A percentile compares a stretch with the other conserved stretches of the same genome.
Evolutionary conservation across 2,113 vertebrate species (phyloP).

Genomic region (Lasiurus cinereus): DNA sequence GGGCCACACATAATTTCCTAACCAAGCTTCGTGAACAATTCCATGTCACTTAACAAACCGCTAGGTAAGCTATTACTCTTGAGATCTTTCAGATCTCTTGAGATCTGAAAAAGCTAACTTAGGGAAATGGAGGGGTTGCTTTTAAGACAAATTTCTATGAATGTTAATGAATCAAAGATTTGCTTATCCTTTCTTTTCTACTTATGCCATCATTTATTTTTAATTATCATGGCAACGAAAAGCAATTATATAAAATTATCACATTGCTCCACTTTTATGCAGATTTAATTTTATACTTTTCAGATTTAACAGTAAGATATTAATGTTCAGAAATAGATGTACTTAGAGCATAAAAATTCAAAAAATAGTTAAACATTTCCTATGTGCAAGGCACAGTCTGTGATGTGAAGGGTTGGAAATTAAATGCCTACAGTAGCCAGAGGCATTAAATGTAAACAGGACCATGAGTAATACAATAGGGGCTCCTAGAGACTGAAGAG

Average conservation of each 20-base stretch:
- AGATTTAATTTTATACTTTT: neutral
- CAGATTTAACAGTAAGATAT: neutral
- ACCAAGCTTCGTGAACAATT: neutral
- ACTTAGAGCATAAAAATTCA: neutral
- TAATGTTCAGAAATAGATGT: constrained; percentile 16
- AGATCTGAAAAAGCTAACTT: neutral
- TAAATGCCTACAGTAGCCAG: neutral
- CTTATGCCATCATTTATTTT: neutral
- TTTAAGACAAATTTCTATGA: constrained; percentile 41
- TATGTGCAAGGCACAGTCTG: neutral
- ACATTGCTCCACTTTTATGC: neutral
- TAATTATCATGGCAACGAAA: constrained; percentile 5
- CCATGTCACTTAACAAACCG: neutral
- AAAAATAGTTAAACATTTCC: neutral
- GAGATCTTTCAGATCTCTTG: neutral
- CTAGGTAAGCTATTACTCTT: neutral
- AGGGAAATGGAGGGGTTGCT: neutral
- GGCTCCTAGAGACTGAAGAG: neutral
- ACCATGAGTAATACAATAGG: neutral
- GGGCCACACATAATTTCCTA: neutral
- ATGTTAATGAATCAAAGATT: neutral
- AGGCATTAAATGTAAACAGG: neutral
- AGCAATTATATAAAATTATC: neutral
- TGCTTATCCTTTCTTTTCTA: neutral
- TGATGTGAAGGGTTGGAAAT: neutral